phyloP scores from a whole-genome alignment of 1,140 invertebrate species.

The Drosophila bipectinata region DNA sequence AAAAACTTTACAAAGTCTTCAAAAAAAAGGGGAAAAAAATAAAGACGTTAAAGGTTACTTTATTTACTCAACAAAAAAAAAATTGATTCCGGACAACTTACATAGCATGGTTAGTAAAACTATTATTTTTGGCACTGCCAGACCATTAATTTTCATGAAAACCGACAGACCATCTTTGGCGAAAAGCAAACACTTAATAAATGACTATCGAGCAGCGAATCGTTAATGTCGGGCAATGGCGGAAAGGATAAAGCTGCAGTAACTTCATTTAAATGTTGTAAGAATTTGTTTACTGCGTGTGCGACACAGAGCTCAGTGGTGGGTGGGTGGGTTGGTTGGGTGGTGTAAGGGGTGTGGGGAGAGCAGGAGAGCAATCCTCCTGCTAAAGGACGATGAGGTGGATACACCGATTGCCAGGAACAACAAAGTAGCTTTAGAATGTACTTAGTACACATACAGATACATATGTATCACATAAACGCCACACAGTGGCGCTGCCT shows the following conservation, averaged over 20 bases:
- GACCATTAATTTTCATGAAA: slow-evolving; percentile 46
- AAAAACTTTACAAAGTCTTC: too few species aligned
- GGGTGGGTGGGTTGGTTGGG: not conserved
- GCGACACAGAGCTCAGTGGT: slow-evolving; percentile 44
- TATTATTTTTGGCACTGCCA: slow-evolving; percentile 20
- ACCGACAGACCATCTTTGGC: slow-evolving; percentile 2
- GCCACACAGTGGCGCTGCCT: slow-evolving; percentile 15
- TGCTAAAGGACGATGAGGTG: slow-evolving; percentile 1
- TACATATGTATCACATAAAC: slow-evolving; percentile 43
- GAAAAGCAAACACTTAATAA: slow-evolving; percentile 32
- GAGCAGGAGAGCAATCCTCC: too few species aligned
- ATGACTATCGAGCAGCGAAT: slow-evolving; percentile 49
- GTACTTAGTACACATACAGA: slow-evolving; percentile 25
- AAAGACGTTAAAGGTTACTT: not conserved
- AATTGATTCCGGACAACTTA: not conserved
- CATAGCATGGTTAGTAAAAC: slow-evolving; percentile 20
- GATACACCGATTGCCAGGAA: slow-evolving; percentile 27
- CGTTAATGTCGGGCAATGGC: slow-evolving; percentile 31
- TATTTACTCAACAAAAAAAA: not conserved
- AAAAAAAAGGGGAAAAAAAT: not conserved
- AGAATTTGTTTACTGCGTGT: slow-evolving; percentile 74
- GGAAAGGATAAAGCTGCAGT: slow-evolving; percentile 41
- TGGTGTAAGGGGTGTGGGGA: not conserved
- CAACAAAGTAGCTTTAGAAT: slow-evolving; percentile 51
- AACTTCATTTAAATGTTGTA: slow-evolving; percentile 78